Base-by-base conservation (phyloP, 2,797 vertebrate species). In the Heterohyrax brucei region DNA sequence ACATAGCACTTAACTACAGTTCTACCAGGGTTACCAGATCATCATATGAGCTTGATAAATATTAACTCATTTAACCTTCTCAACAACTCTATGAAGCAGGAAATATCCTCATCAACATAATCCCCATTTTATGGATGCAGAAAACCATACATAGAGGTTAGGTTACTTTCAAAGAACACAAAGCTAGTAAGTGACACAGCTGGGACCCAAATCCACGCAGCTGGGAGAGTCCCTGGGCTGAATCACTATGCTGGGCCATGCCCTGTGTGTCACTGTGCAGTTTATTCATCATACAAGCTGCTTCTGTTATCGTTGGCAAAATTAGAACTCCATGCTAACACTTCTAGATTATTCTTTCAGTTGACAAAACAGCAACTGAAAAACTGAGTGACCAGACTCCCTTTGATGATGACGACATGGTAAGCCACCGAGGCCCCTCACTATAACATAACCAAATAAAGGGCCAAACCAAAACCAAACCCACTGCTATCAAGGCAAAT, bases 351-450 rank as follows among this genome's bases (percentile, higher is more conserved):
- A 7, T 16, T n/a, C 59, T 89, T 66, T n/a, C 87, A 62, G 50
- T 83, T 86, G 53, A 90, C 21, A 48, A 78, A 83, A 77, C n/a
- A 39, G 28, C 39, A 44, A 73, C 62, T 61, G 30, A 73, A 93
- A 93, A 87, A 78, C 73, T 13, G 53, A 39, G n/a, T 80, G 33
- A 19, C 50, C 83, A 73, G 64, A 84, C 12, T 13, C 66, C 66
- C 39, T 75, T 44, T 50, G 39, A n/a, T 48, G n/a, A 64, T 16
- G 48, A 66, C 44, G 7, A 66, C 44, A 5, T 3, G 21, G 61
- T 70, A 26, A 70, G 18, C 16, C 59, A 26, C 10, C 2, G 62
- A 94, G 39, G n/a, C n/a, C 39, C 0, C 53, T 50, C 10, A 70
- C 53, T 39, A 7, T 50, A 86, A 46, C 50, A 44, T 19, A 82